A percentile compares a stretch with the other conserved stretches of the same genome.
These are phyloP conservation scores for Homalodisca vitripennis DNA, from an alignment of 1,140 invertebrate genomes.

Conservation along the genomic window DNA sequence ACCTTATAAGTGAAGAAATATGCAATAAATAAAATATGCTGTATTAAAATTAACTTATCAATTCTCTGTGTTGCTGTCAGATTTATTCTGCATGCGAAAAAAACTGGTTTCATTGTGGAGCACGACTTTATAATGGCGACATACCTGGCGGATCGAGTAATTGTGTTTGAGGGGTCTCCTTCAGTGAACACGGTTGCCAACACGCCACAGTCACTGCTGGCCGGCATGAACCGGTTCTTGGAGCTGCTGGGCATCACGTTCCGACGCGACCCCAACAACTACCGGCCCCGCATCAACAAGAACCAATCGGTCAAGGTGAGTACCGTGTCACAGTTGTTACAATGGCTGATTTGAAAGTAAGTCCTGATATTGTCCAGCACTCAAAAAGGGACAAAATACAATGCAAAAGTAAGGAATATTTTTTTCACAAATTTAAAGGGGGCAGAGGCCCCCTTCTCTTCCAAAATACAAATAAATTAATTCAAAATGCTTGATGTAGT, in stretches of 20 bases:
- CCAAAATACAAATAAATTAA: too few species aligned
- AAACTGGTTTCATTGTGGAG: conserved; percentile 99
- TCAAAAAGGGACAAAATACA: too few species aligned
- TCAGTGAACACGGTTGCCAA: conserved; percentile 87
- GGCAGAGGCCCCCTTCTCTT: too few species aligned
- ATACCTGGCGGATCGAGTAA: conserved; percentile 97
- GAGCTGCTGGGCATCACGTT: conserved; percentile 98
- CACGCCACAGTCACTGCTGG: conserved; percentile 88
- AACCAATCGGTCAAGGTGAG: conserved; percentile 89
- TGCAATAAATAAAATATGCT: too few species aligned
- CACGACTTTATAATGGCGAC: conserved; percentile 99
- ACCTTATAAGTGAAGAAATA: too few species aligned
- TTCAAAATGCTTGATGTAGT: too few species aligned
- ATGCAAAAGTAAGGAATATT: too few species aligned
- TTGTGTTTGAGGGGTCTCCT: conserved; percentile 96
- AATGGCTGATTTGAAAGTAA: background rate
- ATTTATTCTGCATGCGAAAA: conserved; percentile 98
- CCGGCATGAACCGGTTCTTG: conserved; percentile 98
- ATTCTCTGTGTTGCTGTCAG: conserved; percentile 60
- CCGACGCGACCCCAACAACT: conserved; percentile 97
- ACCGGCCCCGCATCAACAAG: conserved; percentile 98
- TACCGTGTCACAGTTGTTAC: conserved; percentile 15
- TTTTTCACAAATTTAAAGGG: too few species aligned
- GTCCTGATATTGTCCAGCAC: too few species aligned
- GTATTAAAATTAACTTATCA: background rate